Base-by-base conservation (phyloP, 2,113 vertebrate genomes). In the Struthio camelus region DNA sequence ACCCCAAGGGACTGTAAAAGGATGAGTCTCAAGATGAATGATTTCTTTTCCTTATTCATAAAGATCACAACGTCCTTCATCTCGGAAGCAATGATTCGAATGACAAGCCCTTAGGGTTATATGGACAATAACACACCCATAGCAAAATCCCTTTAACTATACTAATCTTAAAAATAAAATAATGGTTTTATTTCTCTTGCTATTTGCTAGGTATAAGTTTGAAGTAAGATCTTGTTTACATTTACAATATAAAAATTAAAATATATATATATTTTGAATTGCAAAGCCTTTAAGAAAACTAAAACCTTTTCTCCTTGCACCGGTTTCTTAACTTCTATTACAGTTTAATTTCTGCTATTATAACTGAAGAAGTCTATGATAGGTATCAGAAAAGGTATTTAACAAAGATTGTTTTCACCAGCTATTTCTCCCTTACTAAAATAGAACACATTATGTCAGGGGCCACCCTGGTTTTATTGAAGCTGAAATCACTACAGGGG, bases 401-500 rank as follows among this genome's bases (percentile, higher is more conserved):
- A 91, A 94, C 72, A 89, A 95, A 84, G 70, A 71, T 90, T 25
- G 38, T 93, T 62, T 48, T 61, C 93, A 90, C 61, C 90, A 96
- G 91, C 14, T 25, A 93, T 90, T 94, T 97, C 76, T 82, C 34
- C 46, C 40, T 25, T 72, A 51, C 85, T 97, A 90, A 93, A 96
- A 85, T 32, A 62, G 93, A 95, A 54, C 72, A 75, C 85, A 87
- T 97, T 97, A 95, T 69, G 91, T 97, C 96, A 91, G 78, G 64
- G 98, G 97, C 98, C 98, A 98, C 97, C 95, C 96, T 96, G 95
- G 91, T 97, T 98, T 98, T 97, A 97, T 97, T 98, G 97, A 98
- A 89, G 95, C 98, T 76, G 67, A 94, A 98, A 97, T 95, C 92
- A 54, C 97, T 94, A 91, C 86, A 96, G 95, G 88, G 95, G 84